Evolutionary conservation across 2,888 invertebrate genomes (phyloP), one percentile per base, ranked within the genome.

Genomic region (Ectemnius lituratus): DNA sequence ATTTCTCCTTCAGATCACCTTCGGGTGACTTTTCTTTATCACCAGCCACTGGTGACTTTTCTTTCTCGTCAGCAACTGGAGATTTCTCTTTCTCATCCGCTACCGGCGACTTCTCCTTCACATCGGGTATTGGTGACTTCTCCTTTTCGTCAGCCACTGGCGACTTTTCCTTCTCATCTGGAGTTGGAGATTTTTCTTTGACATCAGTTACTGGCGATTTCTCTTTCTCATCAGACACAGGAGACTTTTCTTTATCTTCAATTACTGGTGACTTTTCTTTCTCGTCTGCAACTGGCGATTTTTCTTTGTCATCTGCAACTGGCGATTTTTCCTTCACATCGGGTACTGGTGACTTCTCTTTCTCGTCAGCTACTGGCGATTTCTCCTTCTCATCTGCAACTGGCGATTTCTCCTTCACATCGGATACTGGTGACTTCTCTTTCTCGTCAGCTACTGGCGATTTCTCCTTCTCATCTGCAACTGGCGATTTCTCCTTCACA

Each of bases 201-300:
- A 8, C 6, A 6, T 37, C 28, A 37, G 37, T 0, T 37, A 62
- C 59, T 6, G 37, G 37, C 0, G 37, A 37, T 4, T 37, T 37
- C 49, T 73, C 69, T 0, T 45, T 2, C 28, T 64, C 3, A 28
- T 37, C 37, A 1, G 57, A 2, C 13, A 67, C 45, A 1, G 79
- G 59, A 13, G 79, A 70, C 57, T 69, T 70, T 0, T 65, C 61
- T 11, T 64, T 66, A 13, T 76, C 76, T 1, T 37, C 37, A 8
- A 8, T 4, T n/a, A 8, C 37, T 37, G 11, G 37, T 6, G 37
- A 37, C 4, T 37, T 37, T 11, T 37, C 11, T 11, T 37, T 37
- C 1, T 6, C 37, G 8, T 37, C 37, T 3, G 37, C 11, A 3
- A 37, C 37, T 45, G 56, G 8, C 57, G 57, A 64, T 27, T 57